These are phyloP conservation scores for Melanerpes aurifrons DNA, from an alignment of 2,113 vertebrate genomes.

Conservation along the genomic window DNA sequence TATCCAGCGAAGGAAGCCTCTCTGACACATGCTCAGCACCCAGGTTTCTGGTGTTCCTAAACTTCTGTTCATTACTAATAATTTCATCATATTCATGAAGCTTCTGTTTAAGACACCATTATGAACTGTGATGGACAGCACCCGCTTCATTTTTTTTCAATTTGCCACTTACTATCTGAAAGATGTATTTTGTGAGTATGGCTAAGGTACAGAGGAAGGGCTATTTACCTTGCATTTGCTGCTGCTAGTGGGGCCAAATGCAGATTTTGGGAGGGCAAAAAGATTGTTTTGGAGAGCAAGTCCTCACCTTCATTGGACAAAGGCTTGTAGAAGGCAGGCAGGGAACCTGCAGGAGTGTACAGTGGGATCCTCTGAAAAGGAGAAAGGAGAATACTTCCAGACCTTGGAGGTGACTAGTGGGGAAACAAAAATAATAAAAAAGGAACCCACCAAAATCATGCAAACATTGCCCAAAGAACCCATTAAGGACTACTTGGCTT, in stretches of 20 bases:
- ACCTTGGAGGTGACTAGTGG: neutral
- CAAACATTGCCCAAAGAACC: neutral
- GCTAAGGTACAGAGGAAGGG: neutral
- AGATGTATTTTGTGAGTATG: neutral
- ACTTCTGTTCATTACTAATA: neutral
- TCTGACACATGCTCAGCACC: fast-evolving
- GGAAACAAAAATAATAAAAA: neutral
- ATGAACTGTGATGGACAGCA: neutral
- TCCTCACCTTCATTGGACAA: neutral
- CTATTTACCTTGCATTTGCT: neutral
- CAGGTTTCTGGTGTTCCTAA: neutral
- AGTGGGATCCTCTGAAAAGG: neutral
- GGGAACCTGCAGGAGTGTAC: neutral
- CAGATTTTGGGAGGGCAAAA: neutral
- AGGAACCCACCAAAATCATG: neutral
- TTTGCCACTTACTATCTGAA: neutral
- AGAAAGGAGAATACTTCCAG: neutral
- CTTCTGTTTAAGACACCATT: neutral
- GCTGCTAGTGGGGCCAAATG: neutral
- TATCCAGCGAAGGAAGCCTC: neutral
- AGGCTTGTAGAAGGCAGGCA: neutral
- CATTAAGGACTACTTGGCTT: neutral
- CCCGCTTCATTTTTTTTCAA: neutral
- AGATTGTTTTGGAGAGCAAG: neutral
- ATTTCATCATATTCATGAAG: neutral